These are phyloP conservation scores for Syrista parreyssii DNA, from an alignment of 2,888 invertebrate species.

Conservation along the genomic window DNA sequence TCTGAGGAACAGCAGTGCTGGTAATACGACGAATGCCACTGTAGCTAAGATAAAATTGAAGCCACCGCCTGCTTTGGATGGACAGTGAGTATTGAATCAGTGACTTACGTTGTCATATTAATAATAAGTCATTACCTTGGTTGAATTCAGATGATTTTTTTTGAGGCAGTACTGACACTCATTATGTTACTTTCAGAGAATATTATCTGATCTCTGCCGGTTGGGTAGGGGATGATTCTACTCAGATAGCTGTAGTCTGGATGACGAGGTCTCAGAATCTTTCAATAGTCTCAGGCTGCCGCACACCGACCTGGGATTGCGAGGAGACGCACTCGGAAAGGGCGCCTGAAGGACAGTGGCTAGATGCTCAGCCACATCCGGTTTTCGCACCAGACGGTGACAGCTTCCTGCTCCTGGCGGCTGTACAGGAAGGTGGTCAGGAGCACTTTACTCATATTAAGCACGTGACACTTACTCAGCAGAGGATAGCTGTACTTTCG, in stretches of 20 bases:
- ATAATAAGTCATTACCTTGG: background rate
- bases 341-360: slow-evolving; percentile 86
- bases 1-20: slow-evolving; percentile 74
- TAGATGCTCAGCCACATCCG: slow-evolving; percentile 86
- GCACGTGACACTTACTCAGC: slow-evolving; percentile 84
- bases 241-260: slow-evolving; percentile 88
- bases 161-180: background rate
- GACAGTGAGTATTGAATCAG: slow-evolving; percentile 76
- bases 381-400: slow-evolving; percentile 86
- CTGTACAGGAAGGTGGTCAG: slow-evolving; percentile 85
- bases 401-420: slow-evolving; percentile 84
- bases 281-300: slow-evolving; percentile 88
- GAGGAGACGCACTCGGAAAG: slow-evolving; percentile 87
- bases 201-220: slow-evolving; percentile 92
- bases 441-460: slow-evolving; percentile 91
- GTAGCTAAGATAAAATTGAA: slow-evolving; percentile 64
- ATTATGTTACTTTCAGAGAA: slow-evolving; percentile 73
- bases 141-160: background rate
- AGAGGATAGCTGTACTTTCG: slow-evolving; percentile 85
- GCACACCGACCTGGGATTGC: slow-evolving; percentile 86
- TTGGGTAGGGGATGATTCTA: slow-evolving; percentile 86
- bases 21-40: slow-evolving; percentile 24
- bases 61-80: slow-evolving; percentile 81
- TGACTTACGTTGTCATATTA: background rate
- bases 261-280: slow-evolving; percentile 94